Percentiles rank a stretch among this genome's conserved stretches.
phyloP scores from a whole-genome alignment of 2,888 invertebrate species.

The Limenitis camilla region DNA sequence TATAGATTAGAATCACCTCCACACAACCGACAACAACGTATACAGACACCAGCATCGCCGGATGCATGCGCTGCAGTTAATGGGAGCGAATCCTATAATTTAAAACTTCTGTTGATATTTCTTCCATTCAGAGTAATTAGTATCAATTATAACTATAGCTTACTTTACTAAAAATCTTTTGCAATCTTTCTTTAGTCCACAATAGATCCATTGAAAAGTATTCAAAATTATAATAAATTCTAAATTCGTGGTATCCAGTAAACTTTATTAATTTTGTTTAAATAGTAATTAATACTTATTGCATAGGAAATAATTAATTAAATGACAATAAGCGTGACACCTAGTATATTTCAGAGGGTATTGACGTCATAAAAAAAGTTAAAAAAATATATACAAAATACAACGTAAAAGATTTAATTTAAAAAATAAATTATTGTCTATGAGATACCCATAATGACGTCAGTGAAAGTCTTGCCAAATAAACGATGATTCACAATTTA shows the following conservation, averaged over 20 bases:
- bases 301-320: background rate
- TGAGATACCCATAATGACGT: no score
- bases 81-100: slow-evolving; percentile 30
- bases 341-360: no score
- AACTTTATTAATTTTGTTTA: slow-evolving; percentile 22
- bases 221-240: slow-evolving; percentile 2
- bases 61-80: slow-evolving; percentile 32
- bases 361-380: no score
- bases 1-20: slow-evolving; percentile 35
- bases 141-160: slow-evolving; percentile 6
- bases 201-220: slow-evolving; percentile 35
- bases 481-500: no score
- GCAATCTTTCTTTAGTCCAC: slow-evolving; percentile 37
- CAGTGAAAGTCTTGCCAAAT: no score
- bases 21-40: slow-evolving; percentile 40
- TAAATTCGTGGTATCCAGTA: background rate
- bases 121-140: background rate
- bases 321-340: no score
- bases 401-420: no score
- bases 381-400: no score
- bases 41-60: slow-evolving; percentile 33
- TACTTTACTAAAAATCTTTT: slow-evolving; percentile 35
- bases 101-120: background rate
- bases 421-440: no score
- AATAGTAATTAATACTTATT: no score